Percentiles rank a stretch among this genome's conserved stretches.
Conservation (phyloP, 1,140 invertebrate species). For the Calephelis virginiensis region DNA sequence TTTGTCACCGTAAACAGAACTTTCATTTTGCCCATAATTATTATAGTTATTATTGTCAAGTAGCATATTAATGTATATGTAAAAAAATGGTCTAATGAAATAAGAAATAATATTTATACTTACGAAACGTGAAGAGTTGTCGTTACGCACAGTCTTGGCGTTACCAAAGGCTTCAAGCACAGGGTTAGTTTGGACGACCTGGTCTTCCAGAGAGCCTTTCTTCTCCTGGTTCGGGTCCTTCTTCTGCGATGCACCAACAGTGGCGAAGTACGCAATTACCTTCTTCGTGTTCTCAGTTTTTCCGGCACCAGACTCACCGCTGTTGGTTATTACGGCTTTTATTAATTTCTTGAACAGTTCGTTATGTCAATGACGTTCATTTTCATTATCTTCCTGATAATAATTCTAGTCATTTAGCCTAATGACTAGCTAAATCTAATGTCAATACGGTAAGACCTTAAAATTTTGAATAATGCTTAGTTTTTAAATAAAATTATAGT, state of each 20-base stretch:
- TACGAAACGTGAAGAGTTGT: constrained; percentile 99
- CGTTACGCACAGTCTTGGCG: constrained; percentile 99
- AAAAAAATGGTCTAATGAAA: no score
- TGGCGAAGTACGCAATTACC: constrained; percentile 99
- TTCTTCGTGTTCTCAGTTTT: constrained; percentile 99
- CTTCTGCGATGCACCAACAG: constrained; percentile 94
- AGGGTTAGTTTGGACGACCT: constrained; percentile 99
- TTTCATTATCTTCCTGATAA: no score
- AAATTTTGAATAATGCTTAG: no score
- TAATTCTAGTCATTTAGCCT: no score
- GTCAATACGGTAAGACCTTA: no score
- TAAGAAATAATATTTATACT: constrained; percentile 78
- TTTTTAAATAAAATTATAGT: no score
- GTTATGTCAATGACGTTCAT: no score
- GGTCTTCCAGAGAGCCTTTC: constrained; percentile 96
- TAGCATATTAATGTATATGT: no score
- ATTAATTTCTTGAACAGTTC: not conserved
- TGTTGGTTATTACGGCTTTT: constrained; percentile 61
- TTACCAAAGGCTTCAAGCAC: constrained; percentile 99
- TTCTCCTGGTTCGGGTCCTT: constrained; percentile 81
- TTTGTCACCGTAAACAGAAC: no score
- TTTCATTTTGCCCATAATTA: no score
- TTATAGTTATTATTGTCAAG: no score
- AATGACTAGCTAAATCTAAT: no score
- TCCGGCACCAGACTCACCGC: constrained; percentile 99